Evolutionary conservation across 2,888 invertebrate species (phyloP).

Genomic region (Dorcus parallelipipedus): DNA sequence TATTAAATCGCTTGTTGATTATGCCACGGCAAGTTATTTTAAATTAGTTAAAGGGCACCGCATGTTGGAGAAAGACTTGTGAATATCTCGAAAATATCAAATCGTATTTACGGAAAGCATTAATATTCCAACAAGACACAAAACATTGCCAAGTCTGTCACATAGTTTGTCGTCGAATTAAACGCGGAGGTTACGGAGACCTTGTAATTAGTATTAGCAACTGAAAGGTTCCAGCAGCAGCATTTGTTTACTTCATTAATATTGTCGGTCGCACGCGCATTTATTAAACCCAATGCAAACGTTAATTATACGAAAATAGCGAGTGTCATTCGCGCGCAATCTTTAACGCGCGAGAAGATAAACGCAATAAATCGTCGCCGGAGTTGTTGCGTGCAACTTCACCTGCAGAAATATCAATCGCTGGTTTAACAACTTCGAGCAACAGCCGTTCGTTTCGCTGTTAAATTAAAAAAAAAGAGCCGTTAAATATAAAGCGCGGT

Average conservation of each 20-base stretch:
- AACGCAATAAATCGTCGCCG: too few relatives aligned
- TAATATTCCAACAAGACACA: constrained; percentile 16
- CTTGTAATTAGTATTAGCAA: constrained; percentile 13
- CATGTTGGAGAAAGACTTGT: too few relatives aligned
- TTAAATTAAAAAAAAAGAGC: neutral
- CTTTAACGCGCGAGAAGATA: too few relatives aligned
- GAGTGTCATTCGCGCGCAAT: too few relatives aligned
- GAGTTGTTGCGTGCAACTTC: too few relatives aligned
- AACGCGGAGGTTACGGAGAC: constrained; percentile 13
- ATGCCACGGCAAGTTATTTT: too few relatives aligned
- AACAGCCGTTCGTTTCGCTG: neutral
- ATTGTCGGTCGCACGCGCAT: neutral
- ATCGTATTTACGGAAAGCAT: constrained; percentile 19
- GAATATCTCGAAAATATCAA: too few relatives aligned
- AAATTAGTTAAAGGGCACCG: too few relatives aligned
- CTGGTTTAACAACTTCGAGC: neutral
- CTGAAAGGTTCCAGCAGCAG: constrained; percentile 7
- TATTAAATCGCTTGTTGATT: too few relatives aligned
- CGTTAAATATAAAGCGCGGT: neutral
- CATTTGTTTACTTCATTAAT: neutral
- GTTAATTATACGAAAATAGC: too few relatives aligned
- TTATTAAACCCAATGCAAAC: neutral
- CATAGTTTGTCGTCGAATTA: constrained; percentile 15
- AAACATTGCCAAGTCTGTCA: constrained; percentile 19
- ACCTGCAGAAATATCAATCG: neutral